Conservation (phyloP, 2,888 invertebrate genomes). For the Lissonota sp. region DNA sequence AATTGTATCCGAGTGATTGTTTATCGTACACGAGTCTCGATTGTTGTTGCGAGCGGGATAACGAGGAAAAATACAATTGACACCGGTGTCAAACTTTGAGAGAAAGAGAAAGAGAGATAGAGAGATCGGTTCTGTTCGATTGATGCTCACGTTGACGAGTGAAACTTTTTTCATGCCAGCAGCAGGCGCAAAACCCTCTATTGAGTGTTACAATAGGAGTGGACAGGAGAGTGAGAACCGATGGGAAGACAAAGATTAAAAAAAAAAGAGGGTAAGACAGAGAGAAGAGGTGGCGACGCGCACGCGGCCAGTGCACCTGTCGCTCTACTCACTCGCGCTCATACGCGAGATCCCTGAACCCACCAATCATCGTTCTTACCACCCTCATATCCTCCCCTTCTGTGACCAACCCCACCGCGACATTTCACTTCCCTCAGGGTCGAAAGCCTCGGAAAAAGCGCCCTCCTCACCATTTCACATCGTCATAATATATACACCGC, state of each 20-base stretch:
- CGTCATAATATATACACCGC: neutral
- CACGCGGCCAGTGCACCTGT: constrained; percentile 69
- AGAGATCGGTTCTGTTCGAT: constrained; percentile 23
- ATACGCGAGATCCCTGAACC: constrained; percentile 43
- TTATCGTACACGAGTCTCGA: too few relatives aligned
- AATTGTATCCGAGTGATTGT: neutral
- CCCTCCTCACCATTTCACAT: constrained; percentile 34
- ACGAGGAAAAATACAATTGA: neutral
- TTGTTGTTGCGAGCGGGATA: neutral
- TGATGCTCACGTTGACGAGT: constrained; percentile 54
- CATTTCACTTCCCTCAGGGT: constrained; percentile 42
- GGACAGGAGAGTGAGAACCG: constrained; percentile 10
- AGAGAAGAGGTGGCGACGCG: constrained; percentile 57
- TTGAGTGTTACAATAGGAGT: constrained; percentile 48
- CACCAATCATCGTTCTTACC: constrained; percentile 61
- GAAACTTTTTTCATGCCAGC: constrained; percentile 57
- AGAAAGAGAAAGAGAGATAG: neutral
- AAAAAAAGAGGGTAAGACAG: constrained; percentile 29
- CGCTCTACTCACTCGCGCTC: constrained; percentile 53
- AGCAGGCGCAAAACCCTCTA: constrained; percentile 42
- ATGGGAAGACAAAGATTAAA: constrained; percentile 9
- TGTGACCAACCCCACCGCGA: neutral
- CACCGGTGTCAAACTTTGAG: neutral
- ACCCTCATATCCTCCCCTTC: constrained; percentile 2
- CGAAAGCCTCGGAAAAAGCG: constrained; percentile 53